These are phyloP conservation scores for Drosophila flavopinicola DNA, from an alignment of 2,888 invertebrate species.

Conservation along the genomic window DNA sequence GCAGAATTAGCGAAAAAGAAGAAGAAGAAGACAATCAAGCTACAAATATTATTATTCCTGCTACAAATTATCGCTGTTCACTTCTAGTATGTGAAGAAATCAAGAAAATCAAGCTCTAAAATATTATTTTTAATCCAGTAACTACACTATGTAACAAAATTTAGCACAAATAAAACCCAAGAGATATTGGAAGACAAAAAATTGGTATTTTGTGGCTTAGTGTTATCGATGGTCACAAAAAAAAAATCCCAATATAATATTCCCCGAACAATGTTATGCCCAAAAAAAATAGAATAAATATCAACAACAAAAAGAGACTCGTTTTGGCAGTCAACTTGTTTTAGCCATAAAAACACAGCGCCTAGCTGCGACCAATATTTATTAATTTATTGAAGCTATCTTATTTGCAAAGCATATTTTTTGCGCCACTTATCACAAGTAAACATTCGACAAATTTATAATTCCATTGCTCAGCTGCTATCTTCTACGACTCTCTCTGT, in stretches of 20 bases:
- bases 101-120: background rate
- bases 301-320: constrained; percentile 8
- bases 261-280: constrained; percentile 12
- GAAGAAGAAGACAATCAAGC: constrained; percentile 1
- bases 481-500: constrained; percentile 15
- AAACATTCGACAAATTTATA: constrained; percentile 52
- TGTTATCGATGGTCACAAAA: background rate
- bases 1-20: constrained; percentile 5
- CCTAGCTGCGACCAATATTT: constrained; percentile 15
- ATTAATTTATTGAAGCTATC: constrained; percentile 56
- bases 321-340: constrained; percentile 42
- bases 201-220: too few relatives aligned
- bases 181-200: too few relatives aligned
- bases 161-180: too few relatives aligned
- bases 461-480: constrained; percentile 29
- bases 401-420: constrained; percentile 37
- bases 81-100: background rate
- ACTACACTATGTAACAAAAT: too few relatives aligned
- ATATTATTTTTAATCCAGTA: too few relatives aligned
- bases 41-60: background rate
- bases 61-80: too few relatives aligned
- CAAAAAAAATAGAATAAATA: constrained; percentile 2
- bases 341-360: constrained; percentile 17
- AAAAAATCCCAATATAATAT: constrained; percentile 12
- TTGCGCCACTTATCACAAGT: constrained; percentile 54